Percentiles rank a stretch among this genome's conserved stretches.
These are phyloP conservation scores for Cyphomyrus plagiostoma DNA, from an alignment of 2,113 vertebrate genomes.

Conservation along the genomic window DNA sequence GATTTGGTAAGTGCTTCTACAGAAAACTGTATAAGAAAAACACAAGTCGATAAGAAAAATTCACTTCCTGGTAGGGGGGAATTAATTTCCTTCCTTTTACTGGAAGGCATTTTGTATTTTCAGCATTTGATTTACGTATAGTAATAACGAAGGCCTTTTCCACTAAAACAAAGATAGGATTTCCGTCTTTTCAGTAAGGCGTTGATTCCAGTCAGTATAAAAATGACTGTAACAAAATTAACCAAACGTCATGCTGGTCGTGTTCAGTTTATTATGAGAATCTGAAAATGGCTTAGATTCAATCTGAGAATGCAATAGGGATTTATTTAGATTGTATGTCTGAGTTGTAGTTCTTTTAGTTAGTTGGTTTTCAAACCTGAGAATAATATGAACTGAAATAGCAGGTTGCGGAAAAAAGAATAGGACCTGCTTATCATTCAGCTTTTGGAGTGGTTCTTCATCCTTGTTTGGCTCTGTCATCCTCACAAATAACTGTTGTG, in stretches of 20 bases:
- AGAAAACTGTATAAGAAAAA: constrained; percentile 43
- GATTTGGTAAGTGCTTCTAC: constrained; percentile 12
- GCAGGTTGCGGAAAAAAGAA: neutral
- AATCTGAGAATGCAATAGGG: neutral
- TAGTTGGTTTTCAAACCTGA: neutral
- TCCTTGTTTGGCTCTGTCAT: neutral
- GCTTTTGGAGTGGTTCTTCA: neutral
- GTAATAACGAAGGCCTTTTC: constrained; percentile 14
- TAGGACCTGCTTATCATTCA: neutral
- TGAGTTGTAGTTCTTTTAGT: neutral
- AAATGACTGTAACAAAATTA: neutral
- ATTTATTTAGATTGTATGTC: neutral
- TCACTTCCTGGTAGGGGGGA: constrained; percentile 22
- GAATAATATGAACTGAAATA: neutral
- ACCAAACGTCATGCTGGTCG: neutral
- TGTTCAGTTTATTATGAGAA: neutral
- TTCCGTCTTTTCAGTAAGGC: constrained; percentile 25
- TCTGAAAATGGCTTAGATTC: neutral
- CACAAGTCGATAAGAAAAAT: constrained; percentile 19
- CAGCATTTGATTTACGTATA: constrained; percentile 21
- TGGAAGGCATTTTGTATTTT: constrained; percentile 25
- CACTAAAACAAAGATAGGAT: constrained; percentile 18
- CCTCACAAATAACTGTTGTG: constrained; percentile 11
- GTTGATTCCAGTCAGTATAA: neutral
- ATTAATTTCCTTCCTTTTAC: neutral